These are phyloP conservation scores for Tachina grossa DNA, from an alignment of 2,888 invertebrate species.

Conservation along the genomic window DNA sequence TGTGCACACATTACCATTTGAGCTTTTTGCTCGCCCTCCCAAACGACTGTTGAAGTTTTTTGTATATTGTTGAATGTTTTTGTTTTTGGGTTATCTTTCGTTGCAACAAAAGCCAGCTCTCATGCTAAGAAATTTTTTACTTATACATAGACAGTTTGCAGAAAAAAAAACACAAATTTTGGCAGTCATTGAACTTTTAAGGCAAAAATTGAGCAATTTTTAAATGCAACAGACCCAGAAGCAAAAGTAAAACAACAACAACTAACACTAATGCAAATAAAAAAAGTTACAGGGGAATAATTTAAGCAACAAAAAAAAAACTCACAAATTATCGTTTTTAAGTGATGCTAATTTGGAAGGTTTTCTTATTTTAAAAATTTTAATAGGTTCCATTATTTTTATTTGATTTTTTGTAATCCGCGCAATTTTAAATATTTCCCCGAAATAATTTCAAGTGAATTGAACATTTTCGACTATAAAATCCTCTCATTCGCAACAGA, in stretches of 20 bases:
- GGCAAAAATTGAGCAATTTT: constrained; percentile 51
- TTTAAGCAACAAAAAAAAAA: constrained; percentile 31
- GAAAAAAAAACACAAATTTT: constrained; percentile 31
- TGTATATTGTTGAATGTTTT: constrained; percentile 2
- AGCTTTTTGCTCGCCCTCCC: neutral
- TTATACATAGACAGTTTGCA: constrained; percentile 31
- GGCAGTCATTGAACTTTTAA: constrained; percentile 67
- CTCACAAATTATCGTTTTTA: constrained; percentile 24
- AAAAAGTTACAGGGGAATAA: constrained; percentile 22
- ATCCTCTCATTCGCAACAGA: no score
- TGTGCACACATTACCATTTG: neutral
- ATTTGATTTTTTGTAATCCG: no score
- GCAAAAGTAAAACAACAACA: constrained; percentile 19
- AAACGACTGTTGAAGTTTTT: constrained; percentile 9
- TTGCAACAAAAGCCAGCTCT: constrained; percentile 27
- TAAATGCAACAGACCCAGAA: constrained; percentile 52
- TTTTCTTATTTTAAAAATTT: neutral
- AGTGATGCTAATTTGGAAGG: constrained; percentile 39
- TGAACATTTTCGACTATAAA: no score
- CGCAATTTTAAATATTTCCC: no score
- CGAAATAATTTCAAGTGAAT: no score
- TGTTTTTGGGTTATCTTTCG: constrained; percentile 23
- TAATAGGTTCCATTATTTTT: neutral
- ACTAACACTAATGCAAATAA: constrained; percentile 49
- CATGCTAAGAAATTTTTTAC: constrained; percentile 14